Percentiles rank a stretch among this genome's conserved stretches.
phyloP scores from a whole-genome alignment of 2,888 invertebrate genomes.

The Sclerodermus sp. region DNA sequence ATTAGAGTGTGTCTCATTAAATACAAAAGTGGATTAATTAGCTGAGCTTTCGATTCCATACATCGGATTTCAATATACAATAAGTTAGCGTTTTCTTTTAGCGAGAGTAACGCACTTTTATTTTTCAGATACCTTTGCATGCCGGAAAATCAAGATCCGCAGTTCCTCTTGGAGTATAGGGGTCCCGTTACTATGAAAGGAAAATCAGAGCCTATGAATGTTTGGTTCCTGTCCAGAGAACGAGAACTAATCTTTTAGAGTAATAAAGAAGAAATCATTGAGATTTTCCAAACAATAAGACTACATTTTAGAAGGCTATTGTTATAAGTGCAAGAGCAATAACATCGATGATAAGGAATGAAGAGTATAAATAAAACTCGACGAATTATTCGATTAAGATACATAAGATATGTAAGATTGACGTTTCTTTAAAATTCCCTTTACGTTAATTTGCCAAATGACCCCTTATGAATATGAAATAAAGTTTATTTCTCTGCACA shows the following conservation, averaged over 20 bases:
- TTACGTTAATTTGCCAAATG: too few relatives aligned
- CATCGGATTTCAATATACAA: background rate
- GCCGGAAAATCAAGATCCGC: conserved; percentile 80
- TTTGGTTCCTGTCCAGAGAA: conserved; percentile 77
- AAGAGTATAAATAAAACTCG: background rate
- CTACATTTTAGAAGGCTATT: too few relatives aligned
- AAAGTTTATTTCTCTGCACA: too few relatives aligned
- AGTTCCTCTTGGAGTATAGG: conserved; percentile 81
- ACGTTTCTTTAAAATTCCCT: too few relatives aligned
- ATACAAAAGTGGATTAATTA: background rate
- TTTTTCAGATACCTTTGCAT: conserved; percentile 75
- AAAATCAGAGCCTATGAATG: conserved; percentile 90
- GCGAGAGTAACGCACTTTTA: conserved; percentile 1
- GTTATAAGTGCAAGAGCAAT: conserved; percentile 39
- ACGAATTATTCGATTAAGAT: background rate
- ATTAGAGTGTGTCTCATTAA: too few relatives aligned
- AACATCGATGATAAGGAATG: conserved; percentile 17
- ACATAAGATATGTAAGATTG: too few relatives aligned
- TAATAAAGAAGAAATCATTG: background rate
- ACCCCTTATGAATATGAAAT: too few relatives aligned
- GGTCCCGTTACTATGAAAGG: conserved; percentile 93
- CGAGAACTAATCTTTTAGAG: conserved; percentile 42
- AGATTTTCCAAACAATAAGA: too few relatives aligned
- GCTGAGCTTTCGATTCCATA: background rate
- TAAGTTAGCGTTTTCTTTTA: background rate